Evolutionary conservation across 2,113 vertebrate genomes (phyloP).

Genomic region (Eulemur macaco): DNA sequence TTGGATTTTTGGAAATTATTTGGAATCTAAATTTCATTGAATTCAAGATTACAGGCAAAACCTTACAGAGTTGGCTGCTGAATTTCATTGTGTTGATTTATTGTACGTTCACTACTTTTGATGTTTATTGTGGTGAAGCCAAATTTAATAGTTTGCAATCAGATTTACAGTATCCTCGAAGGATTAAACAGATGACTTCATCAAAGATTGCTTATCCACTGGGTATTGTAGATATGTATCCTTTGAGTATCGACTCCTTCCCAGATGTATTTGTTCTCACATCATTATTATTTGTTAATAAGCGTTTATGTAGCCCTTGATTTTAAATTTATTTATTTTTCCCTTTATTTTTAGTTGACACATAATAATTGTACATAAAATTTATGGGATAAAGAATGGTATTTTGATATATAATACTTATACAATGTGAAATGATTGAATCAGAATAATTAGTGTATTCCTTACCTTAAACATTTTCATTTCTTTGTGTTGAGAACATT

Average conservation of each 20-base stretch:
- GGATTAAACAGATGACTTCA: slow-evolving; percentile 46
- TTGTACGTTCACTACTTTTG: neutral
- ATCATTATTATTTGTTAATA: slow-evolving; percentile 49
- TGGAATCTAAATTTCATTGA: slow-evolving; percentile 40
- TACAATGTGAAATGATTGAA: neutral
- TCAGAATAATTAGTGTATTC: neutral
- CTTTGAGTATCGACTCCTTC: slow-evolving; percentile 21
- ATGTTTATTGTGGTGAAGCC: slow-evolving; percentile 35
- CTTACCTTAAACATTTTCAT: neutral
- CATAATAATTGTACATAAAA: neutral
- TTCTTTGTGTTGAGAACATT: neutral
- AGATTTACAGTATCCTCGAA: slow-evolving; percentile 33
- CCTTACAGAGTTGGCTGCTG: neutral
- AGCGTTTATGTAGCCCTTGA: slow-evolving; percentile 8
- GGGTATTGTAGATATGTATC: neutral
- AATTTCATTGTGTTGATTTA: neutral
- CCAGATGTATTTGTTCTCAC: slow-evolving; percentile 27
- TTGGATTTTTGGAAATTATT: neutral
- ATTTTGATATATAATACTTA: neutral
- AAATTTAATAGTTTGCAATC: slow-evolving; percentile 30
- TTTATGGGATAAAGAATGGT: neutral
- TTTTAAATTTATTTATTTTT: slow-evolving; percentile 47
- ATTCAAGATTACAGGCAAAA: neutral
- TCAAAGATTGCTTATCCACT: slow-evolving; percentile 25
- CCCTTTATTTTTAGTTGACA: neutral